Evolutionary conservation across 2,888 invertebrate genomes (phyloP), one percentile per base, ranked within the genome.

Genomic region (Archips crataeganus): DNA sequence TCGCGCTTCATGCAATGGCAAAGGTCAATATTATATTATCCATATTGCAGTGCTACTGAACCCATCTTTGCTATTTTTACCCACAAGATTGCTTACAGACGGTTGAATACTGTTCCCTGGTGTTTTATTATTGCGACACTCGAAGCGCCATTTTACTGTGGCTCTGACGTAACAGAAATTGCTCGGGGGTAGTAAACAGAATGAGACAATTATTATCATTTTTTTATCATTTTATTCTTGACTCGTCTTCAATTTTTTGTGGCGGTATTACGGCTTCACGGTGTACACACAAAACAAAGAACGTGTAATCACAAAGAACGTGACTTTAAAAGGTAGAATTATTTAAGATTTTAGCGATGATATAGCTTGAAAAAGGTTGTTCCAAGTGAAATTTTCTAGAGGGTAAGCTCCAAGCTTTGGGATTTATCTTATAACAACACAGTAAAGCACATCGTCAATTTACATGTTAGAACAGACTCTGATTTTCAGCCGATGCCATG

Each of bases 31-130:
- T 23, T 23, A 69, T 63, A 63, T 68, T 57, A 69, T 69, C 57
- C 59, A 64, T 68, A 63, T 59, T 59, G 49, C 68, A 69, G 68
- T 60, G 23, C 36, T 47, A 47, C 68, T 73, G 49, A 63, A 49
- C 68, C 63, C 42, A 8, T 67, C 54, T 73, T 68, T 69, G 68
- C 73, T 69, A 73, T 73, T 73, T 69, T 73, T 69, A 69, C 32
- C 32, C 63, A 13, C 51, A 13, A 73, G 59, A 73, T 68, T 73
- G 68, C 72, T 65, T 32, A 32, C 66, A 63, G 73, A 69, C 68
- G 39, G 57, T 73, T 42, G n/a, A 64, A 63, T 42, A 64, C 42
- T 69, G 63, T 73, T 68, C 73, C 73, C 68, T 51, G 15, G 68
- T 59, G 73, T 64, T 73, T 68, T 73, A 69, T 60, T 69, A 73